Evolutionary conservation across 2,113 vertebrate species (phyloP).

Genomic region (Zosterops japonicus): DNA sequence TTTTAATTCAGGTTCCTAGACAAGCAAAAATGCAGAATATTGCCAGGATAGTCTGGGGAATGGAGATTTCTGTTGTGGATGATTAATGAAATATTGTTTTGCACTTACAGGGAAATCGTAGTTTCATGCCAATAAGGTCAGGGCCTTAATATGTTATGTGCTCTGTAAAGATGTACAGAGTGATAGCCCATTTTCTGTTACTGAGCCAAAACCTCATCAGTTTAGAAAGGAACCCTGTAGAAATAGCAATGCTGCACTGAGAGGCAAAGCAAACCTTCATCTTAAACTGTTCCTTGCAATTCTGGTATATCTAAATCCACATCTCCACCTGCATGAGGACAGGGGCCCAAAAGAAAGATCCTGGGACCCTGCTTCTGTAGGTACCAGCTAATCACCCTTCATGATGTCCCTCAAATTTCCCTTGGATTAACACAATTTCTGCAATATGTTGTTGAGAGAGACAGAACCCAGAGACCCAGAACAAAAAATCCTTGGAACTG

Average conservation of each 20-base stretch:
- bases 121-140: constrained; percentile 39
- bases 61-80: constrained; percentile 14
- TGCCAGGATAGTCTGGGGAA: constrained; percentile 54
- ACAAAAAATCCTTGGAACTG: background rate
- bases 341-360: background rate
- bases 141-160: background rate
- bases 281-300: background rate
- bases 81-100: constrained; percentile 52
- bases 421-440: background rate
- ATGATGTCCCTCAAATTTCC: background rate
- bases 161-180: background rate
- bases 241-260: background rate
- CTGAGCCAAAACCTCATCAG: constrained; percentile 6
- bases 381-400: background rate
- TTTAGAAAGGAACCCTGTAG: background rate
- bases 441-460: background rate
- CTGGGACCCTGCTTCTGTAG: background rate
- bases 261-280: background rate
- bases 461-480: background rate
- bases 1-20: constrained; percentile 54
- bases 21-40: constrained; percentile 64
- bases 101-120: constrained; percentile 30
- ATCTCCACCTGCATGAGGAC: background rate
- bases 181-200: background rate
- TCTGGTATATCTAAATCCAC: background rate